phyloP scores from a whole-genome alignment of 2,888 invertebrate species.

The Drosophila kokeensis region DNA sequence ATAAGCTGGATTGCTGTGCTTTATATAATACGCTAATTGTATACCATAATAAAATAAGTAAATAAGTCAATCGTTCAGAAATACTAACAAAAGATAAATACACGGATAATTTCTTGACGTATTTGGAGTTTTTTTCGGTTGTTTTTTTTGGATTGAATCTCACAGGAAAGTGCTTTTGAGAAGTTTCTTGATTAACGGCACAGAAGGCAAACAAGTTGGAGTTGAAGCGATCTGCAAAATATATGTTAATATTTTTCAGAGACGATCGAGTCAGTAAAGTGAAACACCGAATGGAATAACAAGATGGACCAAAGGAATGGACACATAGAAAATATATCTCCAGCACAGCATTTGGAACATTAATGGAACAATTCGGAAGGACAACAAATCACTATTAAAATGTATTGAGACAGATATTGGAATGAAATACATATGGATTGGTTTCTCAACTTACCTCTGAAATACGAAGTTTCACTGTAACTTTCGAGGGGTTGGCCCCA shows the following conservation, averaged over 20 bases:
- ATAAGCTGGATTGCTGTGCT: slow-evolving; percentile 81
- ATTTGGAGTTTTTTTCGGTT: slow-evolving; percentile 26
- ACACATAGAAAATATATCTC: not conserved
- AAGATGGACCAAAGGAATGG: not conserved
- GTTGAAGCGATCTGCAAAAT: slow-evolving; percentile 68
- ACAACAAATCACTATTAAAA: not conserved
- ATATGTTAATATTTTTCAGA: slow-evolving; percentile 17
- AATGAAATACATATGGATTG: not conserved
- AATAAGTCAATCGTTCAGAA: slow-evolving; percentile 71
- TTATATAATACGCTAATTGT: slow-evolving; percentile 80
- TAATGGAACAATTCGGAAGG: not conserved
- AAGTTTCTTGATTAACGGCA: slow-evolving; percentile 58
- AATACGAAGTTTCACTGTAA: slow-evolving; percentile 86
- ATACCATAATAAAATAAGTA: slow-evolving; percentile 71
- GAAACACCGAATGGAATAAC: slow-evolving; percentile 12
- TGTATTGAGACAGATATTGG: not conserved
- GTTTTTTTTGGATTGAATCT: slow-evolving; percentile 53
- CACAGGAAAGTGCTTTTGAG: slow-evolving; percentile 71
- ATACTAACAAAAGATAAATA: slow-evolving; percentile 82
- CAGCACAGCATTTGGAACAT: not conserved
- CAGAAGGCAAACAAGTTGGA: slow-evolving; percentile 50
- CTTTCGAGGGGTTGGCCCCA: slow-evolving; percentile 87
- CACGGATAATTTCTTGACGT: slow-evolving; percentile 63
- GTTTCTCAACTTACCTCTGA: slow-evolving; percentile 86
- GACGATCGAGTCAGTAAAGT: slow-evolving; percentile 9